Evolutionary conservation across 2,888 invertebrate species (phyloP).

Genomic region (Coelopa pilipes): DNA sequence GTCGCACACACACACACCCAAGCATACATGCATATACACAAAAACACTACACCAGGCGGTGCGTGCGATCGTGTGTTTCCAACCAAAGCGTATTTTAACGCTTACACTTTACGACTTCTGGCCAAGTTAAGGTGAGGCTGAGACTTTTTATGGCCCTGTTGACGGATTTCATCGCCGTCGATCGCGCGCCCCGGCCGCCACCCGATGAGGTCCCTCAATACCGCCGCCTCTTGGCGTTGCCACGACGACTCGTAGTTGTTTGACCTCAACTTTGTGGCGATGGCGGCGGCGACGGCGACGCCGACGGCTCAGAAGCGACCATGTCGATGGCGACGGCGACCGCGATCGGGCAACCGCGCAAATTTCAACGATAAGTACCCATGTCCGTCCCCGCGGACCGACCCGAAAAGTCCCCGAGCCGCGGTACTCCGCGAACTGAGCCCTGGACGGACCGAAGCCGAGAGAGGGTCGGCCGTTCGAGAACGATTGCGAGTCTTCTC

Average conservation of each 20-base stretch:
- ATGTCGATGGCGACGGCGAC: not conserved
- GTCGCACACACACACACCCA: not conserved
- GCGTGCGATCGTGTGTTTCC: conserved; percentile 2
- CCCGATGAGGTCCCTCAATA: not conserved
- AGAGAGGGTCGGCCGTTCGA: too few species aligned
- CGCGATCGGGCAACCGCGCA: conserved; percentile 14
- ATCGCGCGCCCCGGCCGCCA: not conserved
- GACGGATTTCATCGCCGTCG: conserved; percentile 27
- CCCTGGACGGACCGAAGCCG: too few species aligned
- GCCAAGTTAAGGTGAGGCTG: conserved; percentile 42
- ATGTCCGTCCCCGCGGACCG: not conserved
- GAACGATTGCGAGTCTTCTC: not conserved
- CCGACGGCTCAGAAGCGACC: too few species aligned
- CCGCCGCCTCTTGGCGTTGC: not conserved
- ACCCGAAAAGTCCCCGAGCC: not conserved
- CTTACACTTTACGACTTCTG: conserved; percentile 30
- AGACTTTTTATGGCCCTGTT: conserved; percentile 35
- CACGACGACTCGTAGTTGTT: conserved; percentile 25
- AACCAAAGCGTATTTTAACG: conserved; percentile 27
- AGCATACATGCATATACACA: not conserved
- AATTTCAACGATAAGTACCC: conserved; percentile 22
- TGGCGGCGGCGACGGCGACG: conserved; percentile 1
- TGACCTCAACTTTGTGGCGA: conserved; percentile 35
- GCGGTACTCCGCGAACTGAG: not conserved
- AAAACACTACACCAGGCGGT: too few species aligned